Percentiles rank a stretch among this genome's conserved stretches.
Evolutionary conservation across 2,888 invertebrate species (phyloP).

Genomic region (Acanthosepion esculentum): DNA sequence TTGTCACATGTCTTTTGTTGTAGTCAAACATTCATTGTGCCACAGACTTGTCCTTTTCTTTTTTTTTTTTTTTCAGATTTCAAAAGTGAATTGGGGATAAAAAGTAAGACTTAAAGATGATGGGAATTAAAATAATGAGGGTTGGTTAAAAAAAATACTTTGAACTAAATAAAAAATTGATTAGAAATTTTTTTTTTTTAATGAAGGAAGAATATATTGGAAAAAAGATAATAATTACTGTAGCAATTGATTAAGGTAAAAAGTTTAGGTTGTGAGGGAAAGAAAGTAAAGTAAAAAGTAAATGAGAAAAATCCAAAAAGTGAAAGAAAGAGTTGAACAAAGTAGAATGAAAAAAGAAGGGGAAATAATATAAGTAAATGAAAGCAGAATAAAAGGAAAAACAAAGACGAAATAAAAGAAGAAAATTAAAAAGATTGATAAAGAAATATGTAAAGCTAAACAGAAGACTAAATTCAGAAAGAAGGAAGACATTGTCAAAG

Average conservation of each 20-base stretch:
- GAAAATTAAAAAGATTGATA: not conserved
- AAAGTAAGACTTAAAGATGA: not conserved
- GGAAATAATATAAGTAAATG: not conserved
- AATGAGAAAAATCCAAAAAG: not conserved
- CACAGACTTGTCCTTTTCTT: not conserved
- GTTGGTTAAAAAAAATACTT: not conserved
- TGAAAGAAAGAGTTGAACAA: not conserved
- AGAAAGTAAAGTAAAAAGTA: not conserved
- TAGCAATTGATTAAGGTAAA: not conserved
- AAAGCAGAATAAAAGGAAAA: not conserved
- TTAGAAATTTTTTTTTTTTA: not conserved
- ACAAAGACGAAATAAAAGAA: not conserved
- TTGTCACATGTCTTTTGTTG: not conserved
- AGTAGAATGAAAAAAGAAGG: not conserved
- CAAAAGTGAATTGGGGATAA: not conserved
- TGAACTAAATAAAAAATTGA: not conserved
- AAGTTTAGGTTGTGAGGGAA: not conserved
- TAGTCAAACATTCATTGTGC: not conserved
- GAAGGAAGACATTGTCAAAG: not conserved
- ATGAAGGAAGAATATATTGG: not conserved
- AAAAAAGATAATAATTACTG: not conserved
- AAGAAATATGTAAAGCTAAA: not conserved
- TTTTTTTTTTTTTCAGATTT: not conserved
- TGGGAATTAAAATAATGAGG: not conserved
- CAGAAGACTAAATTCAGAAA: not conserved